These are phyloP conservation scores for Merops nubicus DNA, from an alignment of 2,113 vertebrate genomes.

Conservation along the genomic window DNA sequence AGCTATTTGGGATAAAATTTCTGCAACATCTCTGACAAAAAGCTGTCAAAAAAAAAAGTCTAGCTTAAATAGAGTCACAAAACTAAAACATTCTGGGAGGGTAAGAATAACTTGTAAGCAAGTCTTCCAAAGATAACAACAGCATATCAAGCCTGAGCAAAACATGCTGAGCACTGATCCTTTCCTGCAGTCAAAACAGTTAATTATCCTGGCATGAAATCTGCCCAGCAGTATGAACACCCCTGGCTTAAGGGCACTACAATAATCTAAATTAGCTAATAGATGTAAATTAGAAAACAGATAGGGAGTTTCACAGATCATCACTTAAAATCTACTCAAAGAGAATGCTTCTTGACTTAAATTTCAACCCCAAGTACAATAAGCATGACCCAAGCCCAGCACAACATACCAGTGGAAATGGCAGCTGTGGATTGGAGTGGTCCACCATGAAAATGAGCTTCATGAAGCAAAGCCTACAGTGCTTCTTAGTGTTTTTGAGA, in stretches of 20 bases:
- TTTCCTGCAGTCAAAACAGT: background rate
- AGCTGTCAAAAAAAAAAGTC: background rate
- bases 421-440: background rate
- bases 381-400: background rate
- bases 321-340: background rate
- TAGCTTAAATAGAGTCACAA: background rate
- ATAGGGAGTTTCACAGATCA: background rate
- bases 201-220: slow-evolving; percentile 14
- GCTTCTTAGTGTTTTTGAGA: background rate
- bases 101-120: background rate
- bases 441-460: background rate
- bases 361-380: background rate
- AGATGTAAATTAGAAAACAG: too few species aligned
- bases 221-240: background rate
- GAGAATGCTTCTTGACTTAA: background rate
- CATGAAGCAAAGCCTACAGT: background rate
- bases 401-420: background rate
- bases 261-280: background rate
- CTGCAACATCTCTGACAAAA: background rate
- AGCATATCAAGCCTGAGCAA: background rate
- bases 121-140: background rate
- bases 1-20: background rate
- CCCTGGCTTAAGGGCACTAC: background rate
- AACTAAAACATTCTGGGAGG: background rate
- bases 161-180: background rate